Evolutionary conservation across 2,888 invertebrate species (phyloP).

Genomic region (Ornithoptera priamus): DNA sequence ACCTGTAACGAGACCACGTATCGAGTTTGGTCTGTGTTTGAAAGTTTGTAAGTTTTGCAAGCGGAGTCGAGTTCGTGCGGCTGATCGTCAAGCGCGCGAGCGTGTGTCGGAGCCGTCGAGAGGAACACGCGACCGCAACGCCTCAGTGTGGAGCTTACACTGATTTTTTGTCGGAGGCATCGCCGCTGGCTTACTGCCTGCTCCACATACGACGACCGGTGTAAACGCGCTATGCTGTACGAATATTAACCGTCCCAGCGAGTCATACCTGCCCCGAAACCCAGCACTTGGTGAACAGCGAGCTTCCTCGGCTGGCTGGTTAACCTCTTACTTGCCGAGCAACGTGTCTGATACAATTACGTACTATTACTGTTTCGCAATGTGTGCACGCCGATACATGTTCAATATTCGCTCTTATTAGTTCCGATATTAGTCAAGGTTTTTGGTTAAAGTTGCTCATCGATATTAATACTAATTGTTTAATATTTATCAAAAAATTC

Average conservation of each 20-base stretch:
- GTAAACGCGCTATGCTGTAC: constrained; percentile 60
- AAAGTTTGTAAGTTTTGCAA: constrained; percentile 38
- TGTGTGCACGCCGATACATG: constrained; percentile 44
- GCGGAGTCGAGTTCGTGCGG: constrained; percentile 35
- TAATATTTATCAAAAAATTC: neutral
- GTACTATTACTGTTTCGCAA: constrained; percentile 59
- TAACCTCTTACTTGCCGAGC: constrained; percentile 59
- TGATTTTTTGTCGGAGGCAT: constrained; percentile 79
- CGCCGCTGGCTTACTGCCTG: constrained; percentile 63
- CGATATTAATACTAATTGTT: neutral
- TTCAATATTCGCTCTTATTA: constrained; percentile 57
- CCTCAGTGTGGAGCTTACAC: constrained; percentile 73
- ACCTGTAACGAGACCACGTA: constrained; percentile 31
- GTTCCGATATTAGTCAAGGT: constrained; percentile 42
- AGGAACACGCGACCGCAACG: constrained; percentile 62
- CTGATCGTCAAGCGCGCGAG: constrained; percentile 29
- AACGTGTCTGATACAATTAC: constrained; percentile 65
- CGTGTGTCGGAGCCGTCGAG: constrained; percentile 39
- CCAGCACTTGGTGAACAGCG: constrained; percentile 44
- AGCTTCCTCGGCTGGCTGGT: constrained; percentile 56
- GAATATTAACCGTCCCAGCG: constrained; percentile 56
- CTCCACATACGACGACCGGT: constrained; percentile 78
- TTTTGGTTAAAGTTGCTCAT: constrained; percentile 42
- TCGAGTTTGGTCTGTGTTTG: constrained; percentile 20
- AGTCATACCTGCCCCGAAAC: constrained; percentile 47